These are phyloP conservation scores for Prionailurus bengalensis DNA, from an alignment of 2,113 vertebrate species.

Conservation along the genomic window DNA sequence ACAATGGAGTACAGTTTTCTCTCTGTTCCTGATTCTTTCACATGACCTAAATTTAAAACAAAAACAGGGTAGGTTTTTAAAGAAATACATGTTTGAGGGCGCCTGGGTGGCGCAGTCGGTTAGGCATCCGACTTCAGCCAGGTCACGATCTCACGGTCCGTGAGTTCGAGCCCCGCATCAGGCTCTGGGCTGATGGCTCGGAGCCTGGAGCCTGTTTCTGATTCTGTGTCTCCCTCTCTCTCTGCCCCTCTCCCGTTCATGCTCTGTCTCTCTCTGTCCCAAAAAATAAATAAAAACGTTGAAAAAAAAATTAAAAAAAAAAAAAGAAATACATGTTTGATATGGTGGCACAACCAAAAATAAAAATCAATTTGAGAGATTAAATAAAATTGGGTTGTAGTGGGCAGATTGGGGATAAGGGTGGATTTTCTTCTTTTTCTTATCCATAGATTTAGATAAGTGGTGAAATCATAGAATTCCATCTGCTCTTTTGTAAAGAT, in stretches of 20 bases:
- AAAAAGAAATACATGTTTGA: not conserved
- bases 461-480: slow-evolving; percentile 35
- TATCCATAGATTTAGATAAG: slow-evolving; percentile 38
- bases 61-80: slow-evolving; percentile 16
- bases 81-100: not conserved
- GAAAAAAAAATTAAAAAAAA: no score
- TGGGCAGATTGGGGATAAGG: not conserved
- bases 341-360: not conserved
- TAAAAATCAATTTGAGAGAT: slow-evolving; percentile 10
- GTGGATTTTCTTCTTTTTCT: not conserved
- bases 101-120: no score
- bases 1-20: not conserved
- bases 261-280: no score
- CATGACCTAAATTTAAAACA: not conserved
- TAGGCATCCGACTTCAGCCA: no score
- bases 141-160: no score
- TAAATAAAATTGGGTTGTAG: not conserved
- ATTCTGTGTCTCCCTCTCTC: no score
- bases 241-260: no score
- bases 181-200: no score
- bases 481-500: not conserved
- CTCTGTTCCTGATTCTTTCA: not conserved
- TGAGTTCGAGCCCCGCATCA: no score
- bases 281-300: no score
- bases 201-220: no score